These are phyloP conservation scores for Petrosia ficiformis DNA, from an alignment of 37 sponge, comb jelly and placozoan genomes.

Conservation along the genomic window DNA sequence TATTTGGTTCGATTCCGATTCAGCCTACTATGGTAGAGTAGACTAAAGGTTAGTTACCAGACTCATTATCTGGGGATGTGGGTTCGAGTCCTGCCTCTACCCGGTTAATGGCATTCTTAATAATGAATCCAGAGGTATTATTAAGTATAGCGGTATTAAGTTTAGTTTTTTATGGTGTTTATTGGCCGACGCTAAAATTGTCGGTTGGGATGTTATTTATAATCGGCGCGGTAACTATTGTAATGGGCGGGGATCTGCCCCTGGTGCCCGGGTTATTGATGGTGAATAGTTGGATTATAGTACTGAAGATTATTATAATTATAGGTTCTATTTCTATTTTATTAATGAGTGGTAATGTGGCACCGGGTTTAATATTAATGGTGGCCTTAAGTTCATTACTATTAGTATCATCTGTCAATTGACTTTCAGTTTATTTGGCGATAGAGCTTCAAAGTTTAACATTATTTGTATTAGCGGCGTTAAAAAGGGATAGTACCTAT, in stretches of 20 bases:
- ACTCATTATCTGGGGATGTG: conserved; percentile 60
- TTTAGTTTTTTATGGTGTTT: conserved; percentile 59
- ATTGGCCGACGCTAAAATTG: conserved; percentile 5
- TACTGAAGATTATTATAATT: neutral
- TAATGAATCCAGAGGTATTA: conserved; percentile 38
- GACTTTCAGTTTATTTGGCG: conserved; percentile 62
- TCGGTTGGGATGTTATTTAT: neutral
- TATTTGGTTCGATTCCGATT: neutral
- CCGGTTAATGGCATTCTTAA: too few species aligned
- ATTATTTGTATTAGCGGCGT: conserved; percentile 64
- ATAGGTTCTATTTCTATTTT: neutral
- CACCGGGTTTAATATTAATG: too few species aligned
- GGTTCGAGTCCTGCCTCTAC: conserved; percentile 71
- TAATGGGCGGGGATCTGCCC: too few species aligned
- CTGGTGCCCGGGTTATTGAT: too few species aligned
- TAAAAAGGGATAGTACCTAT: too few species aligned
- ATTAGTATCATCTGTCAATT: conserved; percentile 68
- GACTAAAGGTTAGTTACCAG: conserved; percentile 60
- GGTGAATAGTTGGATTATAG: neutral
- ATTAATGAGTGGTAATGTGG: neutral
- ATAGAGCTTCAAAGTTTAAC: conserved; percentile 65
- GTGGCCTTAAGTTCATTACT: conserved; percentile 64
- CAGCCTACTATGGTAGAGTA: conserved; percentile 5
- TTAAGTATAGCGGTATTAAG: conserved; percentile 49
- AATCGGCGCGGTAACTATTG: neutral